Evolutionary conservation across 1,140 invertebrate species (phyloP), one percentile per base, ranked within the genome.

Genomic region (Euwallacea fornicatus): DNA sequence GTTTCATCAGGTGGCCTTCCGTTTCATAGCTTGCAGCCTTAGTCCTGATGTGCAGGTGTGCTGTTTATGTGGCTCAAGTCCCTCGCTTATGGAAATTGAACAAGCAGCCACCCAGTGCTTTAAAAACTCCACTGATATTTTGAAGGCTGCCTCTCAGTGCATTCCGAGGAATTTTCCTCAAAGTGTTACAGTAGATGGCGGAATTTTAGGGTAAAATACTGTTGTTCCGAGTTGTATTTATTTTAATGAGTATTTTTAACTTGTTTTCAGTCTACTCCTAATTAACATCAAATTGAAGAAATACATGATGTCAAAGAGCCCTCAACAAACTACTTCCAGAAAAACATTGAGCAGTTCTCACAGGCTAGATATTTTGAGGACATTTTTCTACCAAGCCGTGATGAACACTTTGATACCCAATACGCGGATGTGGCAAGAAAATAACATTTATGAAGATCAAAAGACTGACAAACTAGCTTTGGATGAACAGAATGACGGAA

Each of bases 31-130:
- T 6, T 89, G 92, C 73, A 88, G 89, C 65, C 80, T 95, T 10
- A 83, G 90, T n/a, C 85, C 87, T 64, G 86, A 90, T 72, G 87
- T 94, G 4, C 89, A 93, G 81, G 86, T 93, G 0, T 82, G 91
- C 71, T 88, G 91, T 6, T 82, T 96, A 7, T 93, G 92, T 82
- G 93, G 93, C 2, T 90, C 91, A 3, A 89, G 85, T 41, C 93
- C 93, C 0, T 82, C 88, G 41, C 81, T 95, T 43, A 76, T 86
- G 10, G 86, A 93, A 76, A 86, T 94, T 21, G 90, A 94, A 79
- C 86, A 87, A 77, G 84, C 89, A 75, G 89, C 90, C 1, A 82
- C 87, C 2, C 87, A 91, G 71, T 90, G 88, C 76, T 94, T 92
- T 89, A 87, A 88, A 78, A 86, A 85, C 43, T 87, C 87, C 59